Evolutionary conservation across 2,888 invertebrate species (phyloP), one percentile per base, ranked within the genome.

Genomic region (Sympetrum striolatum): DNA sequence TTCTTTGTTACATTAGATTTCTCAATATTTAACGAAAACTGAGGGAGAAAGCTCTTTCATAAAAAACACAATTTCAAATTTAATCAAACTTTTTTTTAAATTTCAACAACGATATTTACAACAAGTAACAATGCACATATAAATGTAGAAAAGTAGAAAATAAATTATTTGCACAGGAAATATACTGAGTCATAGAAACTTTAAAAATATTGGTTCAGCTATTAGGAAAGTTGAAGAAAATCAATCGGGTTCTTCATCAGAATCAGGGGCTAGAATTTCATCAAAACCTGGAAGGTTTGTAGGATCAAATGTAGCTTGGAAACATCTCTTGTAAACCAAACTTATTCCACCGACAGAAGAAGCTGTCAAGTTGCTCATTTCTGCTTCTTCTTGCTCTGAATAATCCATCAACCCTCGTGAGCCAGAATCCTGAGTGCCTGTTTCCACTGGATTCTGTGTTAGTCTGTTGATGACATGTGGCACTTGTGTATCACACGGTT

Each of bases 311-410:
- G 97, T 97, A 81, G 95, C 94, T 93, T 97, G 96, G 93, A 96
- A 97, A 93, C 97, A 97, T 91, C 96, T 95, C 91, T 95, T 95
- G 92, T 97, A 97, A 90, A 97, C 95, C 0, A 95, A 94, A 92
- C 95, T 95, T 0, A 96, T 94, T 92, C 93, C 94, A 93, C 95
- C 96, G 91, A 94, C 94, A 90, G 94, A 95, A 39, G 95, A 95
- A 3, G 37, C 22, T 8, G 25, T 25, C 31, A 73, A 73, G 39
- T n/a, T 37, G 10, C 37, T 39, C 8, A 60, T 64, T 25, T 37
- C 86, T 37, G n/a, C 53, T 0, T 64, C 86, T 22, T 25, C 60
- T 37, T 86, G 86, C n/a, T 86, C 60, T 18, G 60, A 31, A 35
- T 37, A 86, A 37, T 86, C 60, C 60, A 60, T 37, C 35, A 37